Conservation (phyloP, 2,113 vertebrate genomes). For the Phalacrocorax aristotelis region DNA sequence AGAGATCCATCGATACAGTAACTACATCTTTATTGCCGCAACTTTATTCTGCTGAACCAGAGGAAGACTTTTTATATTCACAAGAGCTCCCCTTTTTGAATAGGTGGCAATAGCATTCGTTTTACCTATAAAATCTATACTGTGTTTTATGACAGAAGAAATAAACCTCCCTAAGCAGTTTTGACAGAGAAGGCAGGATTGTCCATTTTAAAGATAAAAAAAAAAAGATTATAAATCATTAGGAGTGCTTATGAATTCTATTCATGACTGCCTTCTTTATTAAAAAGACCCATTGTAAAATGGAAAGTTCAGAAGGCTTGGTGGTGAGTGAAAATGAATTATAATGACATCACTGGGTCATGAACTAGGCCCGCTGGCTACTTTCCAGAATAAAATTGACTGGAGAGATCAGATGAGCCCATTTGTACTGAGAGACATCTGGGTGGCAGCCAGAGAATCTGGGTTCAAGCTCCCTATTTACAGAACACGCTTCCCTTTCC, state of each 20-base stretch:
- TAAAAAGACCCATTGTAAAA: constrained; percentile 82
- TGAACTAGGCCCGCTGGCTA: constrained; percentile 80
- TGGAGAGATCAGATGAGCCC: constrained; percentile 77
- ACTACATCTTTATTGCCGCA: neutral
- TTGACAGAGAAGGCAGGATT: constrained; percentile 57
- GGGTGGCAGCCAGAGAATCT: constrained; percentile 74
- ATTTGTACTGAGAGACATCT: constrained; percentile 71
- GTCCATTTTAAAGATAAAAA: constrained; percentile 62
- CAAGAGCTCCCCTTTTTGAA: constrained; percentile 6
- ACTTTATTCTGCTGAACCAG: neutral
- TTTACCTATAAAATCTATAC: constrained; percentile 56
- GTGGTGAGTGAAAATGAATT: constrained; percentile 78
- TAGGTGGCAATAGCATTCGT: constrained; percentile 6
- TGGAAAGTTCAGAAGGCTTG: constrained; percentile 79
- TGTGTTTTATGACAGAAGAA: constrained; percentile 57
- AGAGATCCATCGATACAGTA: neutral
- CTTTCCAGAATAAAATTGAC: constrained; percentile 83
- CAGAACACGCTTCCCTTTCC: constrained; percentile 67
- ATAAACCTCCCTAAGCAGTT: constrained; percentile 66
- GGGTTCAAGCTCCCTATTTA: constrained; percentile 79
- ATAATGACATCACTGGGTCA: constrained; percentile 81
- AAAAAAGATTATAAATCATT: constrained; percentile 73
- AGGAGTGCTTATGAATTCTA: constrained; percentile 79
- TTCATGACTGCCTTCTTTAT: constrained; percentile 75
- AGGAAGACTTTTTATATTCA: neutral